Percentiles rank a stretch among this genome's conserved stretches.
Conservation (phyloP, 2,113 vertebrate genomes). For the Pygoscelis antarcticus region DNA sequence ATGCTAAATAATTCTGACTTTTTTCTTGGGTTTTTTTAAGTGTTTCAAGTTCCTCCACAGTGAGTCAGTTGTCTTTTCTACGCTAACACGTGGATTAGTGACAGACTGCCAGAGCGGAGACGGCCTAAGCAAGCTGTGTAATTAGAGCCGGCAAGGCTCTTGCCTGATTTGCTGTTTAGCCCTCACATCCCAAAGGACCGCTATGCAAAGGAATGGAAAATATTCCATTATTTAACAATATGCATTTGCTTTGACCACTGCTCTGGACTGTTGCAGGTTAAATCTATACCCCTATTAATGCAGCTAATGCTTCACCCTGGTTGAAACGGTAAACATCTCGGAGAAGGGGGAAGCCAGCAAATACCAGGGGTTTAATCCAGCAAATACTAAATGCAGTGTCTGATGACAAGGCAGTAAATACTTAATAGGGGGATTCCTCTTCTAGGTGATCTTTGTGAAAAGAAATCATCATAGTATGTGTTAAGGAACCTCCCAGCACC, state of each 20-base stretch:
- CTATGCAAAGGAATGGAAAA: background rate
- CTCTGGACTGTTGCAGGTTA: background rate
- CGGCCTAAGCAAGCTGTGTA: background rate
- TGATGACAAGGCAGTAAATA: background rate
- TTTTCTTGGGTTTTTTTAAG: background rate
- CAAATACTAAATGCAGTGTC: background rate
- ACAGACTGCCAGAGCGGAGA: background rate
- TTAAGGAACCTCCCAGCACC: background rate
- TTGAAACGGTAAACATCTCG: background rate
- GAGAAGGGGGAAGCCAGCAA: background rate
- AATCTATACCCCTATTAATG: background rate
- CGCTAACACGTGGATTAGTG: background rate
- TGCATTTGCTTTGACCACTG: background rate
- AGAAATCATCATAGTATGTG: background rate
- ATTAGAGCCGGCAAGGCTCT: background rate
- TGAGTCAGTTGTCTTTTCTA: background rate
- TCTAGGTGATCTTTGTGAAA: background rate
- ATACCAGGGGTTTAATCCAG: background rate
- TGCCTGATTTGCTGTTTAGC: background rate
- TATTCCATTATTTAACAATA: background rate
- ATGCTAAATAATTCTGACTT: background rate
- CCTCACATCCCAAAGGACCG: background rate
- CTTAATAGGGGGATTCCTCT: background rate
- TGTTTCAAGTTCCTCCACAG: background rate
- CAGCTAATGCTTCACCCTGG: background rate